phyloP scores from a whole-genome alignment of 2,113 vertebrate species.

The Cinclus cinclus region DNA sequence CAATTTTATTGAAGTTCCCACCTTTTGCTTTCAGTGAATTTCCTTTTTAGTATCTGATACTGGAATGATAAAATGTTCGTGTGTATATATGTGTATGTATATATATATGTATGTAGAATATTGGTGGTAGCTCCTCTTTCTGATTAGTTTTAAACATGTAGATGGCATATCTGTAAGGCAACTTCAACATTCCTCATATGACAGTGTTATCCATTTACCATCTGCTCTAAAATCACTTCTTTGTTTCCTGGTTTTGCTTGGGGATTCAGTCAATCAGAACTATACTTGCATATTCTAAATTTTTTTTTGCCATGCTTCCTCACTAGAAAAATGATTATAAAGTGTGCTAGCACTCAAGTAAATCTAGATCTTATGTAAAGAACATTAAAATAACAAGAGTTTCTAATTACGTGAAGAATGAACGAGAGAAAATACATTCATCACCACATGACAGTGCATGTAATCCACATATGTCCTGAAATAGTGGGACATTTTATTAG shows the following conservation, averaged over 20 bases:
- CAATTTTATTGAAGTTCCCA: background rate
- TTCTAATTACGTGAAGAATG: background rate
- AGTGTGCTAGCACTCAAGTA: background rate
- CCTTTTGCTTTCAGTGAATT: background rate
- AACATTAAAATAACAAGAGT: background rate
- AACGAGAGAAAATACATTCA: background rate
- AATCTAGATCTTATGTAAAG: background rate
- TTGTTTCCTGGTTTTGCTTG: background rate
- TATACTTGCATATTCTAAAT: background rate
- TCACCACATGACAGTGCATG: background rate
- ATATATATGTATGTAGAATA: background rate
- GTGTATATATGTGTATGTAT: fast-evolving
- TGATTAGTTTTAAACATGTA: background rate
- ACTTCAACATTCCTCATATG: background rate
- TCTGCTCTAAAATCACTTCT: background rate
- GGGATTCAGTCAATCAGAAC: background rate
- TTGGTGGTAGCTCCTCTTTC: background rate
- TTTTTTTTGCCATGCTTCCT: background rate
- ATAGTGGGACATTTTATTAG: background rate
- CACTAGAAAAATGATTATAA: background rate
- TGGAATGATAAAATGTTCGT: background rate
- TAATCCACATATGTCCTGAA: background rate
- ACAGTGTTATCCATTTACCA: background rate
- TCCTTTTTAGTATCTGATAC: background rate
- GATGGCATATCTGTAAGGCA: background rate